A percentile compares a stretch with the other conserved stretches of the same genome.
phyloP scores from a whole-genome alignment of 2,888 invertebrate genomes.

The Eupsilia transversa region DNA sequence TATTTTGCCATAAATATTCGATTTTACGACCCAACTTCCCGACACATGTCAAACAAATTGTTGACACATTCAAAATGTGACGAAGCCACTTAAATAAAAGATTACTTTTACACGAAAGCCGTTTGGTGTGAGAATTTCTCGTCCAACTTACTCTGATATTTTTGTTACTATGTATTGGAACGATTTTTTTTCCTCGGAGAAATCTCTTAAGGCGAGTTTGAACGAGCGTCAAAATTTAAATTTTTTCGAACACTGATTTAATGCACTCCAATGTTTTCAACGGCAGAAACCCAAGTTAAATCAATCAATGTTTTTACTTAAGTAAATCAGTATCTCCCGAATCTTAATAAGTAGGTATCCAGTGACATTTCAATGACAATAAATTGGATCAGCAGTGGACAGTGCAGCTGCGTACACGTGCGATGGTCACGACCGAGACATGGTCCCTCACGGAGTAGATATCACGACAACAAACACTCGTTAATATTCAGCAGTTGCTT shows the following conservation, averaged over 20 bases:
- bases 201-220: neutral
- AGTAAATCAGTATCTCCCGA: slow-evolving; percentile 56
- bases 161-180: slow-evolving; percentile 31
- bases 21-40: slow-evolving; percentile 81
- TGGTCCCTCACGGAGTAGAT: slow-evolving; percentile 77
- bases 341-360: slow-evolving; percentile 45
- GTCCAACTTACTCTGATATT: slow-evolving; percentile 35
- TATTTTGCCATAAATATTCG: slow-evolving; percentile 82
- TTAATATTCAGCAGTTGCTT: slow-evolving; percentile 55
- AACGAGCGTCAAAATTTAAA: slow-evolving; percentile 3
- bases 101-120: slow-evolving; percentile 67
- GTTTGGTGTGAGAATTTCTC: slow-evolving; percentile 63
- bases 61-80: slow-evolving; percentile 82
- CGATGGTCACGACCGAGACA: slow-evolving; percentile 84
- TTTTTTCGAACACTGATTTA: slow-evolving; percentile 3
- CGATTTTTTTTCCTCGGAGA: slow-evolving; percentile 25
- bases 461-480: slow-evolving; percentile 73
- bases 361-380: slow-evolving; percentile 80
- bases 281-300: slow-evolving; percentile 19
- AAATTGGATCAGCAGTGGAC: slow-evolving; percentile 74
- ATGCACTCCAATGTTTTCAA: slow-evolving; percentile 2
- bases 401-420: slow-evolving; percentile 81
- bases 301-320: slow-evolving; percentile 49
- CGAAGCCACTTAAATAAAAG: slow-evolving; percentile 79
- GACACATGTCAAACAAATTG: slow-evolving; percentile 88